Conservation (phyloP, 2,113 vertebrate genomes). For the Peromyscus maniculatus region DNA sequence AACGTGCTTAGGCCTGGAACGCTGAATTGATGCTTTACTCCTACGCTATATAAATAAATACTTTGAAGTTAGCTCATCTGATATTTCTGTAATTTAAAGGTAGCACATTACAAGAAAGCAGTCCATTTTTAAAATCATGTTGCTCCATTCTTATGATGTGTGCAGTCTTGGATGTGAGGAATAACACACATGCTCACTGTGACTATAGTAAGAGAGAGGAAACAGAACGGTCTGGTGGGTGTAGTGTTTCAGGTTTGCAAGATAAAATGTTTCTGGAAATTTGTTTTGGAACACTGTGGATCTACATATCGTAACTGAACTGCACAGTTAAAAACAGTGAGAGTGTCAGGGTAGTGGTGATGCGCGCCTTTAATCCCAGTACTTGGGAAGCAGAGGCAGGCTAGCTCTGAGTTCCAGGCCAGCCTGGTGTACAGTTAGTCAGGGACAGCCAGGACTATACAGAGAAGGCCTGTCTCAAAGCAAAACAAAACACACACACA, state of each 20-base stretch:
- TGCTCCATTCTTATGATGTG: neutral
- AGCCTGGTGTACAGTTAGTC: neutral
- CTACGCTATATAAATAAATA: neutral
- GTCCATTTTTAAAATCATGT: neutral
- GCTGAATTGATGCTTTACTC: neutral
- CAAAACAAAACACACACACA: neutral
- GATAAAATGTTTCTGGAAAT: neutral
- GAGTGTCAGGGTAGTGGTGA: neutral
- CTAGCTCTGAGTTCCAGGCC: neutral
- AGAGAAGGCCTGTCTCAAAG: neutral
- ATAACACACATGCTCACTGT: neutral
- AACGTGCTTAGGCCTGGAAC: neutral
- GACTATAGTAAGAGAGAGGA: neutral
- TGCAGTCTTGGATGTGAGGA: neutral
- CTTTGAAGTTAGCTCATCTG: neutral
- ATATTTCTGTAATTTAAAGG: neutral
- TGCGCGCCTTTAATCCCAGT: neutral
- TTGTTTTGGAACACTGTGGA: constrained; percentile 19
- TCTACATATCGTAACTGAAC: neutral
- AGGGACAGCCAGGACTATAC: neutral
- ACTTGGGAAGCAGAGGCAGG: neutral
- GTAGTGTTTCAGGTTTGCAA: neutral
- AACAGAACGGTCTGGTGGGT: neutral
- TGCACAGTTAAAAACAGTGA: constrained; percentile 4
- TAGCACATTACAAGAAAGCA: neutral